A percentile compares a stretch with the other conserved stretches of the same genome.
These are phyloP conservation scores for Alauda arvensis DNA, from an alignment of 2,797 vertebrate species.

Conservation along the genomic window DNA sequence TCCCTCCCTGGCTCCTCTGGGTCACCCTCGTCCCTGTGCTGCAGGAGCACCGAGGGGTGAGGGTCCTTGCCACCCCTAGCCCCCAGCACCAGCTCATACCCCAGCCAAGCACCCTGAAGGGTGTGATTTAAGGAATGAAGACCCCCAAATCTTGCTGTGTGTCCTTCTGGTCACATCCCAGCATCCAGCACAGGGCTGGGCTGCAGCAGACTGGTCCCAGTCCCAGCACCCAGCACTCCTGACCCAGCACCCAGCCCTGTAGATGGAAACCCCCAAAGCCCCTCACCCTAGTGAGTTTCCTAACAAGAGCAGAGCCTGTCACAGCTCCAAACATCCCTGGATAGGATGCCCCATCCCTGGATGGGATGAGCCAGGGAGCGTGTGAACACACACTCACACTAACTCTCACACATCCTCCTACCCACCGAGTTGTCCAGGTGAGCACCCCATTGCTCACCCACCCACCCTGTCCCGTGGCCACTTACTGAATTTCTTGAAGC, in stretches of 20 bases:
- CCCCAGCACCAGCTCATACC: background rate
- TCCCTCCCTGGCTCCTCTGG: fast-evolving
- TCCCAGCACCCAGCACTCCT: background rate
- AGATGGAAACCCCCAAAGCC: background rate
- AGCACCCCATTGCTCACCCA: background rate
- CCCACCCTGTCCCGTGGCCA: fast-evolving
- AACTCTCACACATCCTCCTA: background rate
- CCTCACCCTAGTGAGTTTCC: background rate
- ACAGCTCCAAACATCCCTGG: background rate
- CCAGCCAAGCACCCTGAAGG: background rate
- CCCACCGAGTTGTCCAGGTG: background rate
- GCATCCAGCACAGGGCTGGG: background rate
- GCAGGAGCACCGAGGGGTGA: background rate
- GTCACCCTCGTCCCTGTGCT: background rate
- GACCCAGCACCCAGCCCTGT: background rate
- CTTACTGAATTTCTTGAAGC: constrained; percentile 76
- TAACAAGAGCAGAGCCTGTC: background rate
- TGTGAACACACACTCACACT: background rate
- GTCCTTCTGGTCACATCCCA: background rate
- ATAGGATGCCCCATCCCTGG: background rate
- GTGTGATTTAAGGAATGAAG: background rate
- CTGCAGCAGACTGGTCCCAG: background rate
- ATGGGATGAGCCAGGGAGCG: fast-evolving
- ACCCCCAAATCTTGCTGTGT: background rate
- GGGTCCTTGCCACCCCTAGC: background rate